Conservation (phyloP, 2,113 vertebrate species). For the Clinocottus analis region DNA sequence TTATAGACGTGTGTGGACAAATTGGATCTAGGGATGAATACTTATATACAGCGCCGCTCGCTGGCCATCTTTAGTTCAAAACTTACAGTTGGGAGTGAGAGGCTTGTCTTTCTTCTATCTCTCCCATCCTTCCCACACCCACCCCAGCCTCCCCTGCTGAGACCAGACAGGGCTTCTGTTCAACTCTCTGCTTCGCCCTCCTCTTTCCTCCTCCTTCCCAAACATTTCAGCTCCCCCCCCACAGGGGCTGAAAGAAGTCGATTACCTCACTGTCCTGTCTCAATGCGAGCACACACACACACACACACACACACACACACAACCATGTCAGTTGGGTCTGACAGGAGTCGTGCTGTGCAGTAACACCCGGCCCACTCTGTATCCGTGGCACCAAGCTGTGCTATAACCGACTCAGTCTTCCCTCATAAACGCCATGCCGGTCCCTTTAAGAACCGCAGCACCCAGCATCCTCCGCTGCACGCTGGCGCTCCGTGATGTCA, state of each 20-base stretch:
- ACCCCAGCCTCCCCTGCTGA: constrained; percentile 69
- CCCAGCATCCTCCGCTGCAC: constrained; percentile 74
- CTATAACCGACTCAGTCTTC: constrained; percentile 62
- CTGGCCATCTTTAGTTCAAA: constrained; percentile 21
- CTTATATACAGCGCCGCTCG: neutral
- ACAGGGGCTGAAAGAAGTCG: constrained; percentile 54
- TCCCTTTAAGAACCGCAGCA: constrained; percentile 78
- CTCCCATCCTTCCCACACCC: constrained; percentile 30
- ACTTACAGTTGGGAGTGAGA: constrained; percentile 33
- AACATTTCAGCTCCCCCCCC: constrained; percentile 54
- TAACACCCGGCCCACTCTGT: constrained; percentile 62
- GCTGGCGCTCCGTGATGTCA: constrained; percentile 70
- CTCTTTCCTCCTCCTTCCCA: constrained; percentile 37
- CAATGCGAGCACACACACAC: constrained; percentile 36
- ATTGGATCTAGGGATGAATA: neutral
- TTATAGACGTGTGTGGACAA: neutral
- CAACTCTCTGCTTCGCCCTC: constrained; percentile 42
- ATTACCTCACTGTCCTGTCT: constrained; percentile 77
- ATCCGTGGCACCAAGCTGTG: constrained; percentile 74
- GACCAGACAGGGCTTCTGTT: constrained; percentile 69
- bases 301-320: constrained; percentile 29
- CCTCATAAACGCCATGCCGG: constrained; percentile 48
- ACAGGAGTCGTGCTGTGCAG: constrained; percentile 74
- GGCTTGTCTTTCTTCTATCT: constrained; percentile 15
- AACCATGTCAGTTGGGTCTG: constrained; percentile 59